Evolutionary conservation across 35 echinoderm and acorn worm species (phyloP).

Genomic region (Nesometra sesokonis): DNA sequence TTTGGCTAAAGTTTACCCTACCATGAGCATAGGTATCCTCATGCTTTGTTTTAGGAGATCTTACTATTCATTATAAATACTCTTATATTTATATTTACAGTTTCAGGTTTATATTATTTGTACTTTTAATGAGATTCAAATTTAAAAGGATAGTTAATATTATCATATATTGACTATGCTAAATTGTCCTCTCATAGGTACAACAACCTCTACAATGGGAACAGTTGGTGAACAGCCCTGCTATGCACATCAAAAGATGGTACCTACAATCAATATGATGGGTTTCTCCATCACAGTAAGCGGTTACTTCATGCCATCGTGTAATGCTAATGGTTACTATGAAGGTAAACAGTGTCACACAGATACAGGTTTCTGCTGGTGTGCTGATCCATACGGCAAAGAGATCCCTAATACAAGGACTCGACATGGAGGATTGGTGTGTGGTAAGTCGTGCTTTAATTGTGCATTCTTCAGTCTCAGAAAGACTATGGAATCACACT

Average conservation of each 20-base stretch:
- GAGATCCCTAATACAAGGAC: background rate
- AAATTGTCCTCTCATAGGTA: too few species aligned
- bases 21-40: too few species aligned
- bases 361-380: background rate
- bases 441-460: background rate
- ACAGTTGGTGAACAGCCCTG: slow-evolving; percentile 2
- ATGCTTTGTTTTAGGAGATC: too few species aligned
- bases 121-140: too few species aligned
- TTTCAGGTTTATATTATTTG: too few species aligned
- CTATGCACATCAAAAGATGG: background rate
- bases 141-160: too few species aligned
- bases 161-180: too few species aligned
- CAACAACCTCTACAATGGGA: background rate
- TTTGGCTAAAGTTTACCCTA: too few species aligned
- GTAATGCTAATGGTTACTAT: background rate
- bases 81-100: too few species aligned
- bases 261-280: background rate
- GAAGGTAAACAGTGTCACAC: slow-evolving; percentile 8
- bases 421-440: background rate
- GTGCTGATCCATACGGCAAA: background rate
- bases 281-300: background rate
- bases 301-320: background rate
- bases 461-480: background rate
- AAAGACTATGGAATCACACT: too few species aligned
- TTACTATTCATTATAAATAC: too few species aligned